Percentiles rank a stretch among this genome's conserved stretches.
Conservation (phyloP, 2,113 vertebrate genomes). For the Aspiorhynchus laticeps region DNA sequence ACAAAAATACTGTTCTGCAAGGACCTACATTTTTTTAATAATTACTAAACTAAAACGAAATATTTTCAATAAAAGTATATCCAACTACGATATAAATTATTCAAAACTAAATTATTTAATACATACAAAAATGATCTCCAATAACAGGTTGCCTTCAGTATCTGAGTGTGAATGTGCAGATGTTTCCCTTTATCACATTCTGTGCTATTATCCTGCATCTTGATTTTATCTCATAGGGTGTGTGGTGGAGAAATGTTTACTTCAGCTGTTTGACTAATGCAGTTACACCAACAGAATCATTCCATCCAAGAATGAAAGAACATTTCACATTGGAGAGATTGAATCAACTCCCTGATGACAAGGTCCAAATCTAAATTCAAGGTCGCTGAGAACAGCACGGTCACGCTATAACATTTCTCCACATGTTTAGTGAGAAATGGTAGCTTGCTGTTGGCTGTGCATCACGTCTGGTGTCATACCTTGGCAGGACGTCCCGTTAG, state of each 20-base stretch:
- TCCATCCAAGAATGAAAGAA: not conserved
- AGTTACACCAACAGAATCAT: not conserved
- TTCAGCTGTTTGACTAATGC: not conserved
- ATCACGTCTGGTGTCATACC: conserved; percentile 69
- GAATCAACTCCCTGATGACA: not conserved
- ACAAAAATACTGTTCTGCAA: no score
- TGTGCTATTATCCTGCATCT: not conserved
- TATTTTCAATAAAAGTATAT: no score
- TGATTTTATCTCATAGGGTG: not conserved
- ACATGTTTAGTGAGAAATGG: not conserved
- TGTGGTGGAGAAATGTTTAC: not conserved
- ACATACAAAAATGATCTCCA: no score
- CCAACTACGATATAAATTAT: no score
- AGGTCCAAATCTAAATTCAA: not conserved
- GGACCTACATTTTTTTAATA: no score
- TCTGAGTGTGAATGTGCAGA: not conserved
- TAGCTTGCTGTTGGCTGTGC: not conserved
- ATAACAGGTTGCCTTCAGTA: no score
- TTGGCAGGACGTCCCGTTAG: conserved; percentile 73
- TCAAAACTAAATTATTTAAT: no score
- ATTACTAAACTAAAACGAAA: no score
- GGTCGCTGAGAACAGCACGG: not conserved
- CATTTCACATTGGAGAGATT: not conserved
- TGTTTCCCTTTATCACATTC: not conserved
- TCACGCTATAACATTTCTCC: not conserved